Percentiles rank a stretch among this genome's conserved stretches.
phyloP scores from a whole-genome alignment of 2,888 invertebrate genomes.

The Tinea pellionella region DNA sequence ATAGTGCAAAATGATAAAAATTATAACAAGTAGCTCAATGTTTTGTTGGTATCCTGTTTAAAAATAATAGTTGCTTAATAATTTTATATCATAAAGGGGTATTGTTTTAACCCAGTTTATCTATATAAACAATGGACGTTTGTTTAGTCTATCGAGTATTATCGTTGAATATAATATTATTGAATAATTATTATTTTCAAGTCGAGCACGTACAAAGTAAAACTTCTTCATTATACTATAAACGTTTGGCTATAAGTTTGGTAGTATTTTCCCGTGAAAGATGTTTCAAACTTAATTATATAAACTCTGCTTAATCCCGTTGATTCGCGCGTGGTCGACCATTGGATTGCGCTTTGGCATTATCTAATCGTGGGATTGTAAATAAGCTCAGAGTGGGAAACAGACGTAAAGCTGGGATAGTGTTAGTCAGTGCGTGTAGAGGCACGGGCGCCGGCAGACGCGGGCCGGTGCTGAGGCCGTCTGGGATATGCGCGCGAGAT shows the following conservation, averaged over 20 bases:
- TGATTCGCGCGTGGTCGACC: not conserved
- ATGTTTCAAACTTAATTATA: not conserved
- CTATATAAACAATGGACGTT: no score
- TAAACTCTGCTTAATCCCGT: not conserved
- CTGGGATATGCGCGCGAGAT: conserved; percentile 60
- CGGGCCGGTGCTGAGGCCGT: conserved; percentile 39
- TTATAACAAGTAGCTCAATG: not conserved
- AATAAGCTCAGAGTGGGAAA: not conserved
- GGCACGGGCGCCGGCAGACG: conserved; percentile 41
- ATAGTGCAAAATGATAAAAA: not conserved
- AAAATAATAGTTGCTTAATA: not conserved
- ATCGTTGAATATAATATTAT: no score
- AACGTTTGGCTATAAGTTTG: no score
- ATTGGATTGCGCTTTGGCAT: not conserved
- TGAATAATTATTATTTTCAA: no score
- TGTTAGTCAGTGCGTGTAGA: conserved; percentile 43
- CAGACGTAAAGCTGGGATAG: not conserved
- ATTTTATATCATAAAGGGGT: not conserved
- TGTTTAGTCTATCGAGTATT: no score
- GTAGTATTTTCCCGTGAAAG: no score
- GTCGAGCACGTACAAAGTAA: no score
- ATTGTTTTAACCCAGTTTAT: conserved; percentile 7
- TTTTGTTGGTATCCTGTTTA: conserved; percentile 2
- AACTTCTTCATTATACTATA: no score
- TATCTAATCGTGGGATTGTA: not conserved